Evolutionary conservation across 2,113 vertebrate genomes (phyloP).

Genomic region (Sinosuthora webbiana): DNA sequence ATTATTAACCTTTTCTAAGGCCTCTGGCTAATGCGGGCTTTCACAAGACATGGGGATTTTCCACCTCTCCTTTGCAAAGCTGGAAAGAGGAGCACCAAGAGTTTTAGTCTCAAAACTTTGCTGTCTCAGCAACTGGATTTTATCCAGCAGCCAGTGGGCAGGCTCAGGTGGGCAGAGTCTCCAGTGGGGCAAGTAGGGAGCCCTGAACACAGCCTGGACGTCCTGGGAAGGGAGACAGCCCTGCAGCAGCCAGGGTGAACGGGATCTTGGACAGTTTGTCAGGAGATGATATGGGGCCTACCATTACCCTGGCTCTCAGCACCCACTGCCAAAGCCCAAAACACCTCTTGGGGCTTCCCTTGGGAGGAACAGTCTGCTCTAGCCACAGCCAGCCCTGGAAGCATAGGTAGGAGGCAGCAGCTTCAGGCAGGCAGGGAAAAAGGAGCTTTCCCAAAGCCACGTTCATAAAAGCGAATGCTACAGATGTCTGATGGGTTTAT

Average conservation of each 20-base stretch:
- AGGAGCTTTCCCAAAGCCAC: background rate
- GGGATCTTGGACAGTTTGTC: accelerated
- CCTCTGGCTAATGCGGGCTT: background rate
- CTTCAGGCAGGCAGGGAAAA: background rate
- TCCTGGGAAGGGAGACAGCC: background rate
- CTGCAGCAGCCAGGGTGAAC: background rate
- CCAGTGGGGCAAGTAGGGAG: background rate
- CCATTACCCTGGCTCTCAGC: background rate
- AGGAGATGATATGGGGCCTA: accelerated
- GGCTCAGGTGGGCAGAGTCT: background rate
- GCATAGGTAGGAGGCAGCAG: background rate
- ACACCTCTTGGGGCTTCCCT: background rate
- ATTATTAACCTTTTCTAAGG: background rate
- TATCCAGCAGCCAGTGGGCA: background rate
- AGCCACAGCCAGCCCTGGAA: accelerated
- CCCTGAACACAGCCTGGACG: background rate
- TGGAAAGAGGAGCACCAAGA: background rate
- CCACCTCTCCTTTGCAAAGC: background rate
- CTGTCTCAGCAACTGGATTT: background rate
- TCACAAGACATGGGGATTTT: background rate
- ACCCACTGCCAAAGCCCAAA: background rate
- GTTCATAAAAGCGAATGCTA: accelerated
- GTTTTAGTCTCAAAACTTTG: background rate
- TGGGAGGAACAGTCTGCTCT: background rate
- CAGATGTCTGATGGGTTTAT: background rate